A percentile compares a stretch with the other conserved stretches of the same genome.
Conservation (phyloP, 2,113 vertebrate genomes). For the Xiphophorus hellerii region DNA sequence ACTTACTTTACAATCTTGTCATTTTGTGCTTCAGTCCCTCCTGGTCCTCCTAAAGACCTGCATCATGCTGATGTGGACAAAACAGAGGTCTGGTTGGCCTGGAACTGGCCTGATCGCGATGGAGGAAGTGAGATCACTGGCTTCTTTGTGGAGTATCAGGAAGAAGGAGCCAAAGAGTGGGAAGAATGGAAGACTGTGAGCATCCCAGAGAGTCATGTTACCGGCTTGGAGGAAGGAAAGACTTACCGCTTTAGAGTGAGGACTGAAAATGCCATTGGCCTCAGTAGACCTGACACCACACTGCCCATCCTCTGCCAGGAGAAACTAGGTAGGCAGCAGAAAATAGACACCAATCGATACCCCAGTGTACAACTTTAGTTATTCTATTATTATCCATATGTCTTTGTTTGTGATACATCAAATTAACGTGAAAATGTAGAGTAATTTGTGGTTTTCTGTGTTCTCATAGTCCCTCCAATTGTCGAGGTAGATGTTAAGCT, state of each 20-base stretch:
- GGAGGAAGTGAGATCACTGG: conserved; percentile 97
- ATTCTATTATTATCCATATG: background rate
- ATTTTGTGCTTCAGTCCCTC: conserved; percentile 84
- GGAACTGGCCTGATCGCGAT: conserved; percentile 96
- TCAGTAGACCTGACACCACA: conserved; percentile 94
- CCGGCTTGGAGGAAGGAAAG: conserved; percentile 93
- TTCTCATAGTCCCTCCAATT: conserved; percentile 87
- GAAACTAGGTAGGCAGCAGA: conserved; percentile 87
- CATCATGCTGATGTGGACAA: conserved; percentile 96
- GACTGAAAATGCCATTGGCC: conserved; percentile 93
- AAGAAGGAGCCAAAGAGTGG: conserved; percentile 93
- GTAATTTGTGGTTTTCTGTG: conserved; percentile 17
- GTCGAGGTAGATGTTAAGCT: conserved; percentile 95
- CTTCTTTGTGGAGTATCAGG: conserved; percentile 97
- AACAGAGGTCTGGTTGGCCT: conserved; percentile 94
- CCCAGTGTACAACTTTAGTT: background rate
- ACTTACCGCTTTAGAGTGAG: conserved; percentile 95
- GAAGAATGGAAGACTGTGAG: conserved; percentile 93
- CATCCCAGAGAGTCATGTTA: conserved; percentile 93
- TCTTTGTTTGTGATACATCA: background rate
- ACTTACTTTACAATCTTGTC: background rate
- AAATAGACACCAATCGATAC: background rate
- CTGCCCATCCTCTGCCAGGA: conserved; percentile 97
- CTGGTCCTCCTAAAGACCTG: conserved; percentile 95
- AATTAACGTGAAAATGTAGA: background rate